Base-by-base conservation (phyloP, 2,888 invertebrate genomes). In the Tenthredo mesomela region DNA sequence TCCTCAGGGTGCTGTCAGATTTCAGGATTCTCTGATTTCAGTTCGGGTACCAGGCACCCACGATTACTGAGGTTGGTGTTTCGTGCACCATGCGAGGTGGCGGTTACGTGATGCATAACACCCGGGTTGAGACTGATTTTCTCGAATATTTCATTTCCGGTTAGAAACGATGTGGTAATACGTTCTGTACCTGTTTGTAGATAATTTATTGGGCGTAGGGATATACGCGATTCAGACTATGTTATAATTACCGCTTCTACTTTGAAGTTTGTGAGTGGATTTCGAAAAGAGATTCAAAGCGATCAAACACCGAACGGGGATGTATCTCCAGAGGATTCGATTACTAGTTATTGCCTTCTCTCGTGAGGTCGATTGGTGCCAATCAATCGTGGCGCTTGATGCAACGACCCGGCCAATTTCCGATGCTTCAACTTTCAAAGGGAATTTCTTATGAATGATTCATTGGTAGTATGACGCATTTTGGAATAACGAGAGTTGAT, bases 21-120 rank as follows among this genome's bases (percentile, higher is more conserved):
- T 70, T 70, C 70, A 70, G 70, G 15, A 70, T 70, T 70, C 21
- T 61, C 70, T 70, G 70, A 37, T 37, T 33, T 37, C 33, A 70
- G 70, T 70, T n/a, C 15, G n/a, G 70, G 70, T 70, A 37, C 70
- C 70, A 70, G 70, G 70, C 29, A 70, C 70, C 37, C 4, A 37
- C 37, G 37, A 37, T n/a, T 70, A 37, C 40, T 18, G 10, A 10
- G 70, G 70, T 70, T 29, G 70, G 70, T 40, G 12, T 33, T 70
- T 37, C 70, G 70, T 70, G 33, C 67, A 25, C 70, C 37, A 70
- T 37, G 37, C 70, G 33, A 70, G 37, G 70, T 40, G 70, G n/a
- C 40, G 33, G 70, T 70, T 70, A 70, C 70, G 37, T 37, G 37
- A 29, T 37, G 21, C 33, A 29, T 33, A 37, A 70, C 37, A 70